Conservation (phyloP, 53 echinoderm and acorn worm genomes). For the Luidia sarsii region DNA sequence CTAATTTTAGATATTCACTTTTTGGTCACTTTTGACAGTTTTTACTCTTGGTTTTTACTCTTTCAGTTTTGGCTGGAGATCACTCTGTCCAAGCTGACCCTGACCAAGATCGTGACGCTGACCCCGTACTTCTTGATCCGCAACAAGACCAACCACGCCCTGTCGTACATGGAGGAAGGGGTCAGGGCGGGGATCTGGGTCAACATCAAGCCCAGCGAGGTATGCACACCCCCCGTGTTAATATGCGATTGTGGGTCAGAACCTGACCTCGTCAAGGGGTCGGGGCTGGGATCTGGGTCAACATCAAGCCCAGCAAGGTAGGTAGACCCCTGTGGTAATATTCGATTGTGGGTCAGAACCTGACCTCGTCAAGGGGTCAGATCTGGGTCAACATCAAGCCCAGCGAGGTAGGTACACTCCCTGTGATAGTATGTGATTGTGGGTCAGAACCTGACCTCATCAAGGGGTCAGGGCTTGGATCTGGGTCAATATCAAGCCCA, state of each 20-base stretch:
- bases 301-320: not conserved
- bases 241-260: not conserved
- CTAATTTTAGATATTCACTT: not conserved
- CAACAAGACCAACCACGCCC: constrained; percentile 79
- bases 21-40: too few relatives aligned
- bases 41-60: too few relatives aligned
- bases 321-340: not conserved
- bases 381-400: constrained; percentile 87
- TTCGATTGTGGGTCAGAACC: constrained; percentile 39
- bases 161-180: constrained; percentile 90
- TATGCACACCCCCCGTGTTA: constrained; percentile 24
- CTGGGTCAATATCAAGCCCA: constrained; percentile 3
- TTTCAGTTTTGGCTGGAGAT: constrained; percentile 99
- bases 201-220: constrained; percentile 91
- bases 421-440: not conserved
- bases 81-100: constrained; percentile 78
- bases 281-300: too few relatives aligned
- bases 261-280: too few relatives aligned
- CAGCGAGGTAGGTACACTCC: constrained; percentile 56
- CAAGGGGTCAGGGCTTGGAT: too few relatives aligned
- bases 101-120: constrained; percentile 98
- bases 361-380: not conserved
- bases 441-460: too few relatives aligned
- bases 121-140: constrained; percentile 94
- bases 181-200: constrained; percentile 96